Conservation (phyloP, 2,797 vertebrate species). For the Coregonus sp. region DNA sequence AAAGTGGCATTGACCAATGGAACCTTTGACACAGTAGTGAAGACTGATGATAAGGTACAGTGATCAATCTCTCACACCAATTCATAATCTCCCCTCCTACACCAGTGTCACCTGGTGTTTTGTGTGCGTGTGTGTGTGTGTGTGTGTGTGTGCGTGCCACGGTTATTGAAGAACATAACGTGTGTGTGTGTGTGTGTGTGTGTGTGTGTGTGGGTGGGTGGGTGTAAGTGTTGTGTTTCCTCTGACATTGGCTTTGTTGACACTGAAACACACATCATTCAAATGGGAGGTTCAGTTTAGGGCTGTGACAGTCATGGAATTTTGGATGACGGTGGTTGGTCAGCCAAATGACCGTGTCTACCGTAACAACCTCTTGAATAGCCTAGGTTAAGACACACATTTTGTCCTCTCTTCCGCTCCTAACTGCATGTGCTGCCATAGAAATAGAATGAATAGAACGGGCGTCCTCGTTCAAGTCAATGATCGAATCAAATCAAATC, state of each 20-base stretch:
- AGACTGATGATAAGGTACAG: not conserved
- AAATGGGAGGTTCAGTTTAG: conserved; percentile 34
- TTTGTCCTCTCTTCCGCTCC: too few relatives aligned
- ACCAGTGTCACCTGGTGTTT: not conserved
- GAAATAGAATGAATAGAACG: too few relatives aligned
- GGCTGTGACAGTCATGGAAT: too few relatives aligned
- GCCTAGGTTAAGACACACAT: too few relatives aligned
- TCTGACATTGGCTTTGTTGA: conserved; percentile 31
- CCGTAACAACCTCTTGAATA: too few relatives aligned
- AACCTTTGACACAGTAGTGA: not conserved
- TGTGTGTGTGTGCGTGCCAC: conserved; percentile 22
- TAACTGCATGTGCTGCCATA: too few relatives aligned
- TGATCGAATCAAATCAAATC: too few relatives aligned
- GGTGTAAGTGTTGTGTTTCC: conserved; percentile 19
- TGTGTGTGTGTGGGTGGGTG: conserved; percentile 29
- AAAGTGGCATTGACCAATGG: not conserved
- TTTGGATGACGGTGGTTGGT: too few relatives aligned
- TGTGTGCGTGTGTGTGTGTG: conserved; percentile 8
- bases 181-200: conserved; percentile 18
- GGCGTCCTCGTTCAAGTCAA: too few relatives aligned
- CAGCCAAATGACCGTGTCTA: too few relatives aligned
- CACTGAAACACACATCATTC: conserved; percentile 38
- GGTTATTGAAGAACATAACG: too few relatives aligned
- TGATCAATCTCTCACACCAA: conserved; percentile 21
- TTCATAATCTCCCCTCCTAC: conserved; percentile 5